Evolutionary conservation across 2,888 invertebrate genomes (phyloP), one percentile per base, ranked within the genome.

Genomic region (Campoplex nolae): DNA sequence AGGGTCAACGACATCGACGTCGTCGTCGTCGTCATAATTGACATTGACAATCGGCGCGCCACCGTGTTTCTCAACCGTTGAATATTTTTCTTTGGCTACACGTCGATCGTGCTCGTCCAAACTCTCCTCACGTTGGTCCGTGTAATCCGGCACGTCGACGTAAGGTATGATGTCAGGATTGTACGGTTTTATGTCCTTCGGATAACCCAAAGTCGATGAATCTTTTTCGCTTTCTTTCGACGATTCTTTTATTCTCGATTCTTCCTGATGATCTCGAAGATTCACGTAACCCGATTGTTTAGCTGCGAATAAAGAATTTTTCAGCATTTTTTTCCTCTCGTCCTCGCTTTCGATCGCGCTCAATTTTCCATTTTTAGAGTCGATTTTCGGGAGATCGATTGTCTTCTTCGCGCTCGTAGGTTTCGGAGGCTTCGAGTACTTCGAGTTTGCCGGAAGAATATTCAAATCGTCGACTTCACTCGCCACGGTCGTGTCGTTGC

Each of bases 101-200:
- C 73, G 81, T 6, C 89, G 89, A 86, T 92, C 91, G 4, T 88
- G 83, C 62, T 89, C 88, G 70, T 93, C 91, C 32, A 93, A 85
- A 83, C 90, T 92, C 42, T 92, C 91, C 35, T 93, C 91, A 2
- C 91, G 88, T 35, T 89, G 90, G 13, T 93, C 92, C 0, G 91
- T 84, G 62, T 93, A 92, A 88, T 93, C 92, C 9, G 92, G 92
- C 1, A 92, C 90, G 0, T 92, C 91, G 16, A 92, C 92, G 78
- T 92, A 93, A 3, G 93, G 93, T 79, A 93, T 92, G 51, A 90
- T 90, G 38, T 83, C 89, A 0, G 90, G 90, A 90, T 92, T 88
- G 70, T 92, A 92, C 9, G 79, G 77, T 1, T 85, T 83, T 54
- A 62, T 75, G 75, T 84, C 81, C 70, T 77, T 67, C 62, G 87